phyloP scores from a whole-genome alignment of 2,113 vertebrate species.

The Odocoileus hemionus region DNA sequence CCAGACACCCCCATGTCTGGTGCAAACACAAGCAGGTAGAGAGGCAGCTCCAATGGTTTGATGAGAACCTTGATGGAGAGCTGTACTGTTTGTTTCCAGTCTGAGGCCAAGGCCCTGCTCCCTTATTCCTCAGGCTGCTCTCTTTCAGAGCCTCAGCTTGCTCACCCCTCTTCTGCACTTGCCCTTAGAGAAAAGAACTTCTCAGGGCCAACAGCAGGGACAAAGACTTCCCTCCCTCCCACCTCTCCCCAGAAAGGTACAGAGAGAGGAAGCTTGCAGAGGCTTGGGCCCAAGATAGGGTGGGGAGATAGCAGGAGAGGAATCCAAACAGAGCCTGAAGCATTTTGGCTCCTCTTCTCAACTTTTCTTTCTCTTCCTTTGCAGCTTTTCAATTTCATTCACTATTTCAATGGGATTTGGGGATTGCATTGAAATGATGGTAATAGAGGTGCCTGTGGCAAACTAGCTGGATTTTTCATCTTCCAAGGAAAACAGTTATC shows the following conservation, averaged over 20 bases:
- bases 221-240: not conserved
- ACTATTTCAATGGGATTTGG: slow-evolving; percentile 48
- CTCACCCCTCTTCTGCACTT: not conserved
- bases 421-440: slow-evolving; percentile 19
- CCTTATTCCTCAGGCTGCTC: not conserved
- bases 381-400: not conserved
- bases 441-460: slow-evolving; percentile 31
- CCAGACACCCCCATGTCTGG: no score
- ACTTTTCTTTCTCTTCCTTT: not conserved
- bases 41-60: no score
- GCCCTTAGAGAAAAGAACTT: not conserved
- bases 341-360: slow-evolving; percentile 1
- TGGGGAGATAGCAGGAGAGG: not conserved
- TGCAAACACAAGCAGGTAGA: not conserved
- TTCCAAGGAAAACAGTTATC: slow-evolving; percentile 57
- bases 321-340: slow-evolving; percentile 26
- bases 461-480: slow-evolving; percentile 12
- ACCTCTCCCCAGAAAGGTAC: not conserved
- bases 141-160: not conserved
- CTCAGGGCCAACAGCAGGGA: not conserved
- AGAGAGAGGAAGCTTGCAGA: slow-evolving; percentile 38
- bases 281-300: not conserved
- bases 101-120: not conserved
- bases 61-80: not conserved
- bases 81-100: not conserved